These are phyloP conservation scores for Rhinatrema bivittatum DNA, from an alignment of 2,797 vertebrate genomes.

Conservation along the genomic window DNA sequence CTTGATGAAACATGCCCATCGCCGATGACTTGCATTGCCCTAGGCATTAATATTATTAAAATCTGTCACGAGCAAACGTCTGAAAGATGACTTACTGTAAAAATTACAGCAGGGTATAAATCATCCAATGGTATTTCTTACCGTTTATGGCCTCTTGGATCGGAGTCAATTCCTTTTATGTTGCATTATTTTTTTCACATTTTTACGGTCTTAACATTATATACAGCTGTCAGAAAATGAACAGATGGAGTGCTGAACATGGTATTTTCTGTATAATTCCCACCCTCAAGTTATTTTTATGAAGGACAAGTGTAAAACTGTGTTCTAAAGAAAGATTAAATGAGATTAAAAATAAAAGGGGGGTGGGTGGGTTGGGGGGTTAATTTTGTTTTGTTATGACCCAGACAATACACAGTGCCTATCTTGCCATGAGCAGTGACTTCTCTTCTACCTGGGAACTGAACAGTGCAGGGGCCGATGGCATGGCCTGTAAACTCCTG, in stretches of 20 bases:
- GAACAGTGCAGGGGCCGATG: no score
- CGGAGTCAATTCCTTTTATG: constrained; percentile 75
- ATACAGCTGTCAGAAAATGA: constrained; percentile 71
- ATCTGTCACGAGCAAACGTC: constrained; percentile 81
- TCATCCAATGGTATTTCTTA: constrained; percentile 73
- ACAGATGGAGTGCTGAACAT: constrained; percentile 76
- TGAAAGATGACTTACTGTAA: constrained; percentile 88
- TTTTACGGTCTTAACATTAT: constrained; percentile 73
- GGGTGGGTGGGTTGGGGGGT: no score
- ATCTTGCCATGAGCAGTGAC: no score
- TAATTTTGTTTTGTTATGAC: no score
- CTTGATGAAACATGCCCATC: constrained; percentile 92
- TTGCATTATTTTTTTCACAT: constrained; percentile 74
- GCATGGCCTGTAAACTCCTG: no score
- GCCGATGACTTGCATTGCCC: constrained; percentile 77
- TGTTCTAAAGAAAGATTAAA: constrained; percentile 40
- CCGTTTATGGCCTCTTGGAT: constrained; percentile 75
- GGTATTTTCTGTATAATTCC: constrained; percentile 70
- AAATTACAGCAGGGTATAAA: constrained; percentile 88
- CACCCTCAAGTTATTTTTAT: constrained; percentile 71
- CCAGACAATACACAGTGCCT: no score
- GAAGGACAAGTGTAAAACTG: constrained; percentile 69
- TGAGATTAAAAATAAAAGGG: no score
- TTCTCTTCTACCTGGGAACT: no score
- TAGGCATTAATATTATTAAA: constrained; percentile 87